Percentiles rank a stretch among this genome's conserved stretches.
Evolutionary conservation across 2,797 vertebrate genomes (phyloP).

Genomic region (Parotocinclus haroldoi): DNA sequence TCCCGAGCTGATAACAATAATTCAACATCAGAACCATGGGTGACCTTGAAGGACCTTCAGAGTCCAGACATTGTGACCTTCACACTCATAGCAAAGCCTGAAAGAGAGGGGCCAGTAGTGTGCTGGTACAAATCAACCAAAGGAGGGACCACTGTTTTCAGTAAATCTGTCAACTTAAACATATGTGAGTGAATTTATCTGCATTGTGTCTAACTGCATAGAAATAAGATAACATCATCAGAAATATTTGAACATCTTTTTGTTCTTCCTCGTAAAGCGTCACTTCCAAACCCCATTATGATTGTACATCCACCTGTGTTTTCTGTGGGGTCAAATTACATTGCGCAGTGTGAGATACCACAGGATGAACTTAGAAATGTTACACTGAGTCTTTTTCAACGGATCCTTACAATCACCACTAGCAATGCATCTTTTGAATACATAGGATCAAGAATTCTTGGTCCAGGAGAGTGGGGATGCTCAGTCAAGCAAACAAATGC

Average conservation of each 20-base stretch:
- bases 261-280: slow-evolving; percentile 9
- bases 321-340: slow-evolving; percentile 5
- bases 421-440: slow-evolving; percentile 2
- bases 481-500: neutral
- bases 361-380: neutral
- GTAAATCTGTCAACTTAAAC: slow-evolving; percentile 33
- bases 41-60: neutral
- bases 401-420: neutral
- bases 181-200: slow-evolving; percentile 36
- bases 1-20: neutral
- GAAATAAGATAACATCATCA: neutral
- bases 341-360: neutral
- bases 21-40: neutral
- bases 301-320: neutral
- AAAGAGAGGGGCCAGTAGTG: slow-evolving; percentile 21
- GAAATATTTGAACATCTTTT: neutral
- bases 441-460: slow-evolving; percentile 17
- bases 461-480: neutral
- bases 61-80: neutral
- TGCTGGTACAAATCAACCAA: slow-evolving; percentile 47
- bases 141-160: slow-evolving; percentile 28
- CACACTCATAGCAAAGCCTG: neutral
- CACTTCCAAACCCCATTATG: slow-evolving; percentile 15
- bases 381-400: slow-evolving; percentile 7
- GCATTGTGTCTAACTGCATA: neutral